Conservation (phyloP, 2,888 invertebrate genomes). For the Erebia ligea region DNA sequence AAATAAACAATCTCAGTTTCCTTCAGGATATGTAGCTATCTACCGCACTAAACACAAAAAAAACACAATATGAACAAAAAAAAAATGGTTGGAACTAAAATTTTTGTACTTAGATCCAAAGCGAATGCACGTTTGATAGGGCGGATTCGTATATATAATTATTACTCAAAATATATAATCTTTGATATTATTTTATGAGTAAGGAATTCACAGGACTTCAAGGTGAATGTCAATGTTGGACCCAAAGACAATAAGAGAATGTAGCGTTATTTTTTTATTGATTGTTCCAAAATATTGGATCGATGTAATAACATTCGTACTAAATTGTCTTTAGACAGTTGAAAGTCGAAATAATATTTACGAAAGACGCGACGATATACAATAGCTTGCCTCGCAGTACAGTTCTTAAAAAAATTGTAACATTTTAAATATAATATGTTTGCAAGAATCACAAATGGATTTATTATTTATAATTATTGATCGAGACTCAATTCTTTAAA, state of each 20-base stretch:
- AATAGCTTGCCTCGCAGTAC: slow-evolving; percentile 71
- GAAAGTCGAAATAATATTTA: slow-evolving; percentile 25
- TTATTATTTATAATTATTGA: slow-evolving; percentile 22
- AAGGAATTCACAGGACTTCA: slow-evolving; percentile 37
- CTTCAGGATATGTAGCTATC: slow-evolving; percentile 67
- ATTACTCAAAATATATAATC: neutral
- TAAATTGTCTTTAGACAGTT: slow-evolving; percentile 40
- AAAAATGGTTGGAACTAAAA: slow-evolving; percentile 26
- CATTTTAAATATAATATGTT: slow-evolving; percentile 18
- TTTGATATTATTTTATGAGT: neutral
- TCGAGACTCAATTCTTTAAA: slow-evolving; percentile 52
- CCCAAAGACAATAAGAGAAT: slow-evolving; percentile 43
- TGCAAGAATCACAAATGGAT: slow-evolving; percentile 33
- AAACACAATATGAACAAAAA: slow-evolving; percentile 39
- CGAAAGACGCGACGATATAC: slow-evolving; percentile 37
- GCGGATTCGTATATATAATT: slow-evolving; percentile 6
- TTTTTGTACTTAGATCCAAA: slow-evolving; percentile 24
- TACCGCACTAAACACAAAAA: slow-evolving; percentile 50
- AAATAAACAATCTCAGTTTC: slow-evolving; percentile 77
- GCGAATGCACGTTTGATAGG: slow-evolving; percentile 20
- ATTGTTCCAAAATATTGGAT: neutral
- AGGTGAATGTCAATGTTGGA: slow-evolving; percentile 44
- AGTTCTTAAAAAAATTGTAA: slow-evolving; percentile 41
- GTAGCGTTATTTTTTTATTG: neutral
- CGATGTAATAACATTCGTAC: slow-evolving; percentile 12